Evolutionary conservation across 2,797 vertebrate species (phyloP), one percentile per base, ranked within the genome.

Genomic region (Helarctos malayanus): DNA sequence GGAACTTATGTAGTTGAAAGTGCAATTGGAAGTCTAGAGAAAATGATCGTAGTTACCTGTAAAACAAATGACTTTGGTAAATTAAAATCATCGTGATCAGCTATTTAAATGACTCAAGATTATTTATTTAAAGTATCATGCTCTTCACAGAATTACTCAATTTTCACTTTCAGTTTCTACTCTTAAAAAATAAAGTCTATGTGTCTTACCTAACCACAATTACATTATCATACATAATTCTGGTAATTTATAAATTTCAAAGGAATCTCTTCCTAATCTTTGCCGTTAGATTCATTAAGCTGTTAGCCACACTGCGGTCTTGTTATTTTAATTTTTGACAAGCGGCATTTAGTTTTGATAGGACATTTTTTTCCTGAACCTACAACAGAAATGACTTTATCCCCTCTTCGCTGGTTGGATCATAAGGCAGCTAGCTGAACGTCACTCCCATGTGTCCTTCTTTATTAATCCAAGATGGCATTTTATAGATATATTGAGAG

Each of bases 31-130:
- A 95, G 52, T 93, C 35, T 85, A 93, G 92, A 49, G 84, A 96
- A 95, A 97, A 69, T 88, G 91, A 96, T 94, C 96, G 96, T 79
- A 95, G 78, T 97, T 97, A 91, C 61, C 68, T 95, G 94, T 97
- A 97, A 98, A 96, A 93, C 95, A 97, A 97, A 95, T 83, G 96
- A 95, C 97, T 98, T 97, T 83, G 85, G 94, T 94, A 97, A 96
- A 96, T 96, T 98, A 90, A 97, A 97, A 87, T 91, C 15, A 71
- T 47, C 29, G 45, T 45, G 79, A 86, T 47, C 14, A 89, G 32
- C n/a, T 76, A 38, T 83, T 89, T 54, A 94, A 89, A 11, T 80
- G 18, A 73, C 59, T 59, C 38, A 76, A 82, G 73, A 65, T 78
- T 83, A 49, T 41, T 93, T 93, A n/a, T 90, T 86, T 35, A 83